Evolutionary conservation across 2,113 vertebrate genomes (phyloP).

Genomic region (Alces alces): DNA sequence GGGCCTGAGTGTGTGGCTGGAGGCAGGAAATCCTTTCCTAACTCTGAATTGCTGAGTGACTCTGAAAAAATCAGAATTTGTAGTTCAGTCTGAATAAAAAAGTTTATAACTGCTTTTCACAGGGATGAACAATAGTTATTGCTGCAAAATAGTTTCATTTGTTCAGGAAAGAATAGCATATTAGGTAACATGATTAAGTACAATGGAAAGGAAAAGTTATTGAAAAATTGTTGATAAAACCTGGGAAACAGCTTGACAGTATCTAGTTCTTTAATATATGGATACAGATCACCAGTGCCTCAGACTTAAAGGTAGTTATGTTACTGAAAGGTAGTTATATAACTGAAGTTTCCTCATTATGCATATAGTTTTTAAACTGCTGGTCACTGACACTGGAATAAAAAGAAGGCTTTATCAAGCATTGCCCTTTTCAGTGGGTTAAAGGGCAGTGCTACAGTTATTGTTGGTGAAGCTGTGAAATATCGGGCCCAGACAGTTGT

Average conservation of each 20-base stretch:
- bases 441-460: background rate
- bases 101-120: background rate
- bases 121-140: background rate
- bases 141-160: background rate
- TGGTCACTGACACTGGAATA: background rate
- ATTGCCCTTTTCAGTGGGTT: background rate
- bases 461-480: rapidly evolving
- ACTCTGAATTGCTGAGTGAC: background rate
- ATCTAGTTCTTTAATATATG: background rate
- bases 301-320: background rate
- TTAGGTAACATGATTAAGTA: background rate
- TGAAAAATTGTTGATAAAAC: background rate
- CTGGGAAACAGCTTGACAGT: background rate
- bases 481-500: background rate
- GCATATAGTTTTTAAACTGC: background rate
- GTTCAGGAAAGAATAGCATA: background rate
- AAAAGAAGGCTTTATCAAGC: background rate
- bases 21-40: background rate
- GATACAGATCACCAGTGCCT: background rate
- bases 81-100: background rate
- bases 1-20: background rate
- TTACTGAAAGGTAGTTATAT: background rate
- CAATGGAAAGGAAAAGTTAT: background rate
- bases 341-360: background rate
- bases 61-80: background rate